A percentile compares a stretch with the other conserved stretches of the same genome.
These are phyloP conservation scores for Anthopleura xanthogrammica DNA, from an alignment of 92 coral and sea anemone genomes.

Conservation along the genomic window DNA sequence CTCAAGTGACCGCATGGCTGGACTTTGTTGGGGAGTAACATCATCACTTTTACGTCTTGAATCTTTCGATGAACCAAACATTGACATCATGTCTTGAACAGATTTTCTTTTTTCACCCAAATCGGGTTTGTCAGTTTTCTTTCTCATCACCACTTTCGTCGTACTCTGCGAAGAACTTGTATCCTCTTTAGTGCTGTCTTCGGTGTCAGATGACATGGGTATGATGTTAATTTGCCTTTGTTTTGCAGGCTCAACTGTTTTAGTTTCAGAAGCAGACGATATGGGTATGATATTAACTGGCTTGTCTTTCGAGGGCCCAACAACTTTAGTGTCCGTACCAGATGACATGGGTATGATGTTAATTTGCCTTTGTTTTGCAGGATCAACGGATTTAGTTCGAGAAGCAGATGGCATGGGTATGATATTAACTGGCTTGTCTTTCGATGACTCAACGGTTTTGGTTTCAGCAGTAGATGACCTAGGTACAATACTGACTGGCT, in stretches of 20 bases:
- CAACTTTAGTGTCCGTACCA: neutral
- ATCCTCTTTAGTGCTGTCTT: neutral
- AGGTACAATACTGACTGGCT: neutral
- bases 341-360: neutral
- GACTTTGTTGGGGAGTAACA: conserved; percentile 28
- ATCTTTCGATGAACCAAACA: conserved; percentile 23
- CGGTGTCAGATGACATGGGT: neutral
- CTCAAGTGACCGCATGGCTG: conserved; percentile 24
- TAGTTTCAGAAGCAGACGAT: neutral
- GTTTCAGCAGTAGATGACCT: neutral
- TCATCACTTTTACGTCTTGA: neutral
- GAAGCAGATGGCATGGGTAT: neutral
- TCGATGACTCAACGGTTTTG: no score
- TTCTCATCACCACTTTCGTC: conserved; percentile 24
- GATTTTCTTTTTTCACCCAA: conserved; percentile 31
- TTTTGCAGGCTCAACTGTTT: neutral
- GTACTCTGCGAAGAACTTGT: conserved; percentile 13
- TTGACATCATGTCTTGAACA: conserved; percentile 35
- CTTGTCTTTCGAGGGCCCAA: neutral
- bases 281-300: neutral
- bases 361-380: neutral
- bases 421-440: neutral
- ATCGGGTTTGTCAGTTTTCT: conserved; percentile 19
- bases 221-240: neutral
- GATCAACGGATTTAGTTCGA: neutral